phyloP scores from a whole-genome alignment of 2,888 invertebrate species.

The Eupithecia tripunctaria region DNA sequence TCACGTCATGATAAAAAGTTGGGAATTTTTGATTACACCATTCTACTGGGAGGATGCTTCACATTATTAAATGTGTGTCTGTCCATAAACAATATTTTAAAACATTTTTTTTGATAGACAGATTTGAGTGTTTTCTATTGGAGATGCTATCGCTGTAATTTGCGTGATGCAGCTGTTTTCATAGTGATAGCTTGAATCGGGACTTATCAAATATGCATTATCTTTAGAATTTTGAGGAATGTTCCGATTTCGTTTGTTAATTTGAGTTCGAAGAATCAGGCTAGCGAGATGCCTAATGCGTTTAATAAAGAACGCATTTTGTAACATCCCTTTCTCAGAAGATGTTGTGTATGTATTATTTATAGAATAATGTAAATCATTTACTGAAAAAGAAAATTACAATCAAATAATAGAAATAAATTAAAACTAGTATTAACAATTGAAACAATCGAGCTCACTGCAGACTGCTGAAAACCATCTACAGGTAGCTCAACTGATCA shows the following conservation, averaged over 20 bases:
- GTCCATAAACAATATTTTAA: background rate
- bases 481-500: too few relatives aligned
- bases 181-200: slow-evolving; percentile 64
- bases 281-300: slow-evolving; percentile 69
- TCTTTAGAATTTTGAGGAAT: slow-evolving; percentile 64
- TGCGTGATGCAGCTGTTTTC: slow-evolving; percentile 76
- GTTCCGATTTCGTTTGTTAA: slow-evolving; percentile 55
- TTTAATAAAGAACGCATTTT: slow-evolving; percentile 69
- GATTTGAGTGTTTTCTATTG: slow-evolving; percentile 52
- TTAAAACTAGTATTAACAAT: too few relatives aligned
- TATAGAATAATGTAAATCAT: too few relatives aligned
- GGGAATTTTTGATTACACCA: background rate
- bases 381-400: too few relatives aligned
- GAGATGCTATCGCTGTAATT: slow-evolving; percentile 68
- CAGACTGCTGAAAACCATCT: too few relatives aligned
- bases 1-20: background rate
- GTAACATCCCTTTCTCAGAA: slow-evolving; percentile 75
- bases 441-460: too few relatives aligned
- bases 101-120: slow-evolving; percentile 46
- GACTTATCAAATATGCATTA: slow-evolving; percentile 67
- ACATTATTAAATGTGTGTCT: background rate
- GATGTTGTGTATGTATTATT: slow-evolving; percentile 3
- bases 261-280: slow-evolving; percentile 62
- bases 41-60: background rate
- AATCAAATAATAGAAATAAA: too few relatives aligned